Conservation (phyloP, 2,797 vertebrate species). For the Numenius phaeopus region DNA sequence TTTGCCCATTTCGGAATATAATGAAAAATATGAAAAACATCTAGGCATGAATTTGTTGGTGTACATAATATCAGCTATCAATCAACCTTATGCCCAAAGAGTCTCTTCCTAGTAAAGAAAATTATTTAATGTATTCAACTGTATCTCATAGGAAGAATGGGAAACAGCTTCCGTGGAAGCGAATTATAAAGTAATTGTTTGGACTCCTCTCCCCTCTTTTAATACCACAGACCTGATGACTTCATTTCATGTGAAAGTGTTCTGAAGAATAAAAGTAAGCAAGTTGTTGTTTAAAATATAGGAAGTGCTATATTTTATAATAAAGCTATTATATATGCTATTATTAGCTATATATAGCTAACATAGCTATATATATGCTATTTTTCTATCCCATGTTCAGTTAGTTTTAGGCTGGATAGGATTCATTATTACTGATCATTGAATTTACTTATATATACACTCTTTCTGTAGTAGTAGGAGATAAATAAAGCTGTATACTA, state of each 20-base stretch:
- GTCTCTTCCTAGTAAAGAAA: background rate
- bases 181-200: background rate
- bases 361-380: background rate
- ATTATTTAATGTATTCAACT: background rate
- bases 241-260: background rate
- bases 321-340: no score
- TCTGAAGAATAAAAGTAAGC: background rate
- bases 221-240: background rate
- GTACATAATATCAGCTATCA: background rate
- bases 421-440: background rate
- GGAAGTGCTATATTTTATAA: background rate
- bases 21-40: background rate
- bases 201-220: background rate
- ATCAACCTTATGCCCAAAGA: background rate
- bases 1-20: background rate
- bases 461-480: background rate
- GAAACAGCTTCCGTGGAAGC: background rate
- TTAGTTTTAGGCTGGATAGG: background rate
- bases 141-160: background rate
- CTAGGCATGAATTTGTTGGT: background rate
- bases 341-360: no score
- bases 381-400: background rate
- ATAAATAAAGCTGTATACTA: background rate
- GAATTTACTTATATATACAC: background rate
- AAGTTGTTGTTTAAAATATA: background rate